phyloP scores from a whole-genome alignment of 2,797 vertebrate species.

The Momotus momota region DNA sequence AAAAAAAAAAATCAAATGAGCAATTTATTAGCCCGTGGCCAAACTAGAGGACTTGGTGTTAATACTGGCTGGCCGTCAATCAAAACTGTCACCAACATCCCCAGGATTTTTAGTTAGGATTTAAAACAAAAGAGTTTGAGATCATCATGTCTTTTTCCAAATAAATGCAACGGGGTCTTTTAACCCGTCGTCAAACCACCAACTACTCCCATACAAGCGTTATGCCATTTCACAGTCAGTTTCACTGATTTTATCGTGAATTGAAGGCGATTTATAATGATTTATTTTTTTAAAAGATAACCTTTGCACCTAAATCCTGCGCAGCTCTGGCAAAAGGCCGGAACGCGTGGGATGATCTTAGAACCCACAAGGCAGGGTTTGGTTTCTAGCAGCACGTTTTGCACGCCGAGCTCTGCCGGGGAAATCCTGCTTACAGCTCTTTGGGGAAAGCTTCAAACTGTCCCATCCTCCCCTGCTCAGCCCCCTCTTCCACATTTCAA shows the following conservation, averaged over 20 bases:
- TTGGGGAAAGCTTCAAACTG: not conserved
- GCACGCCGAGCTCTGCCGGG: not conserved
- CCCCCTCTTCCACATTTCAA: not conserved
- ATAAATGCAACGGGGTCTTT: not conserved
- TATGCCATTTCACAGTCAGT: not conserved
- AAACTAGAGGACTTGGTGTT: not conserved
- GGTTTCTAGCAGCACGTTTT: not conserved
- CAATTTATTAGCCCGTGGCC: not conserved
- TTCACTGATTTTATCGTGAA: not conserved
- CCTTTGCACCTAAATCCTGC: slow-evolving; percentile 27
- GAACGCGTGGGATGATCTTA: not conserved
- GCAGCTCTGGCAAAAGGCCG: not conserved
- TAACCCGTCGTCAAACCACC: not conserved
- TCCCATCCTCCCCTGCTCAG: not conserved
- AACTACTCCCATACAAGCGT: not conserved
- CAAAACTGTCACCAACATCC: not conserved
- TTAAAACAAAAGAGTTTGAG: not conserved
- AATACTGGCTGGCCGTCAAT: not conserved
- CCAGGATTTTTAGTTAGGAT: not conserved
- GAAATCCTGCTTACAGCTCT: not conserved
- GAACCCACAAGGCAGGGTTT: not conserved
- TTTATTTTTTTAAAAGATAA: not conserved
- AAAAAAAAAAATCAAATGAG: not conserved
- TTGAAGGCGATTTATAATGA: not conserved
- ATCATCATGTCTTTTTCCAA: not conserved